Conservation (phyloP, 2,113 vertebrate species). For the Bubo bubo region DNA sequence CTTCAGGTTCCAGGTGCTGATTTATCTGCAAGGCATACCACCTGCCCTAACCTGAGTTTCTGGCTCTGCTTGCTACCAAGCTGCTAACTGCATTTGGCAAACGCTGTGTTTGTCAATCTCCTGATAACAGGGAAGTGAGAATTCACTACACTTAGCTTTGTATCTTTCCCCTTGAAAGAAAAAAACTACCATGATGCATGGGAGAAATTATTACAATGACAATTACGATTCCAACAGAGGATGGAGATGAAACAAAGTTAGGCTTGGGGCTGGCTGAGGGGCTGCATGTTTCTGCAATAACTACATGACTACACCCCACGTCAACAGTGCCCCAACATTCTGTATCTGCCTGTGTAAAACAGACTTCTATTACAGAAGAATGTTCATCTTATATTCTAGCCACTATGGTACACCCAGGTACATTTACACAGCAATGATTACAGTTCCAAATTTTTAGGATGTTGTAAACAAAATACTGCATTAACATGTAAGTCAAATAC, state of each 20-base stretch:
- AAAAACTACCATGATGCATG: not conserved
- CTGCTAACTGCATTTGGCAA: not conserved
- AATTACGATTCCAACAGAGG: not conserved
- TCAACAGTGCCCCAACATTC: not conserved
- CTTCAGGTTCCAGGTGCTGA: not conserved
- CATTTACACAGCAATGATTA: not conserved
- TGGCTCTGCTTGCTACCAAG: not conserved
- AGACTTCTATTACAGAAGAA: not conserved
- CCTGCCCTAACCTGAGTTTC: conserved; percentile 6
- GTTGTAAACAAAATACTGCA: not conserved
- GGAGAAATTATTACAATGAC: not conserved
- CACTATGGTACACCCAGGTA: not conserved
- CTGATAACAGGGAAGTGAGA: not conserved
- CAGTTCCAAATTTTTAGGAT: not conserved
- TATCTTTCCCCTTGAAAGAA: not conserved
- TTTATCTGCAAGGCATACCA: not conserved
- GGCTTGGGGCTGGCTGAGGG: not conserved
- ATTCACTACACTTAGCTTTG: not conserved
- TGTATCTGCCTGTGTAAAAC: not conserved
- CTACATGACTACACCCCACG: not conserved
- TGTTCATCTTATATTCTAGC: not conserved
- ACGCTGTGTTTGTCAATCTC: accelerated
- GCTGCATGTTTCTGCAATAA: not conserved
- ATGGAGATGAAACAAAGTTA: not conserved
- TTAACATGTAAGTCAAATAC: not conserved